Evolutionary conservation across 2,888 invertebrate species (phyloP).

Genomic region (Agrochola litura): DNA sequence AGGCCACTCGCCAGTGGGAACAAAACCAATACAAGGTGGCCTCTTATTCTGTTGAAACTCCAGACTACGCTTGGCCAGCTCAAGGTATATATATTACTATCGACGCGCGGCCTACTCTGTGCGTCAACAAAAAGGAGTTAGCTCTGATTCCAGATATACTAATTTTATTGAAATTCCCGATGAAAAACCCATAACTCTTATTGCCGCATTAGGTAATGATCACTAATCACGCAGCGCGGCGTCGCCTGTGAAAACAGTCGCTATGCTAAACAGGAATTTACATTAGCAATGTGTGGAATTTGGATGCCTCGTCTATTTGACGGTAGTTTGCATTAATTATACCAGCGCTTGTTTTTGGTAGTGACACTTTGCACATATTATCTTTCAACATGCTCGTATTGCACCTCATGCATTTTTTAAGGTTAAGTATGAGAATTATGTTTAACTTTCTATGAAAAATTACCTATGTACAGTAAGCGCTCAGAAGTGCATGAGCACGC

Average conservation of each 20-base stretch:
- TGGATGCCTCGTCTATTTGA: constrained; percentile 44
- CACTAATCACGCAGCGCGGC: constrained; percentile 50
- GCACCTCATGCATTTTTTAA: not conserved
- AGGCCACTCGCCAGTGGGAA: no score
- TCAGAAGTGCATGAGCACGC: no score
- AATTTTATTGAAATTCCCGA: not conserved
- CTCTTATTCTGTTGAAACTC: no score
- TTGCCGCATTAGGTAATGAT: constrained; percentile 35
- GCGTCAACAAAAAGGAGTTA: no score
- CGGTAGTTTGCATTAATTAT: constrained; percentile 55
- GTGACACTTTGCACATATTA: constrained; percentile 4
- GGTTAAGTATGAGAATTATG: not conserved
- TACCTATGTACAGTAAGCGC: no score
- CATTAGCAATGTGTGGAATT: constrained; percentile 49
- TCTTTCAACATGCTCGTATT: not conserved
- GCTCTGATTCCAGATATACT: not conserved
- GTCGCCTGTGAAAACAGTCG: constrained; percentile 59
- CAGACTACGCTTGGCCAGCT: no score
- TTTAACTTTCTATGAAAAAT: no score
- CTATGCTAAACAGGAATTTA: constrained; percentile 60
- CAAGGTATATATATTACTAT: no score
- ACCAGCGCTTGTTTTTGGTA: constrained; percentile 44
- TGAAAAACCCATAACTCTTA: constrained; percentile 2
- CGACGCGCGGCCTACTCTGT: no score
- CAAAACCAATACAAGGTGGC: no score